phyloP scores from a whole-genome alignment of 2,113 vertebrate species.

The Channa maculata region DNA sequence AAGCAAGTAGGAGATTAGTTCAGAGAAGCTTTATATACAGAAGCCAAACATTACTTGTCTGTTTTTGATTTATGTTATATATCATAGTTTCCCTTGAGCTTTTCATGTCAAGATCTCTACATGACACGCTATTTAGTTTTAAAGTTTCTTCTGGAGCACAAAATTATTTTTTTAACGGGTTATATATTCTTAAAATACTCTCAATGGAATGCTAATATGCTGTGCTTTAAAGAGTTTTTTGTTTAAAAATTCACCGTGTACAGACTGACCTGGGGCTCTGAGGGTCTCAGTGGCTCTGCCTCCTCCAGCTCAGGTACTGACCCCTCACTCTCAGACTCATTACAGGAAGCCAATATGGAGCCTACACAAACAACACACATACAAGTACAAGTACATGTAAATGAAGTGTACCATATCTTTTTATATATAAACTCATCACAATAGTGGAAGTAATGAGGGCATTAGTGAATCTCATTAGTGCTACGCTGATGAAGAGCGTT shows the following conservation, averaged over 20 bases:
- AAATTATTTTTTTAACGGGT: no score
- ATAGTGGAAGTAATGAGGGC: background rate
- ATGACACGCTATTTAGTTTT: no score
- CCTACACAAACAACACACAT: constrained; percentile 26
- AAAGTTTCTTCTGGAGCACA: no score
- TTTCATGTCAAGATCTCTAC: no score
- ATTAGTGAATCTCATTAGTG: constrained; percentile 25
- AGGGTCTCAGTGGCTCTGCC: constrained; percentile 80
- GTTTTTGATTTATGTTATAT: no score
- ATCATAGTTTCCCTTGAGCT: no score
- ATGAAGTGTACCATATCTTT: background rate
- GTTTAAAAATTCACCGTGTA: background rate
- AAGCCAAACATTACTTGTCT: no score
- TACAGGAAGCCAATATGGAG: constrained; percentile 84
- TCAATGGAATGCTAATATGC: no score
- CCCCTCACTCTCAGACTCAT: constrained; percentile 91
- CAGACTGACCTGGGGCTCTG: constrained; percentile 84
- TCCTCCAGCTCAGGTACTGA: constrained; percentile 92
- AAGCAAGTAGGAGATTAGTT: no score
- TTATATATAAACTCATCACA: constrained; percentile 20
- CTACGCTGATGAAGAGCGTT: constrained; percentile 10
- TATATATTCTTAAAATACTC: no score
- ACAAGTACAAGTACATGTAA: constrained; percentile 3
- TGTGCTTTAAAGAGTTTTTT: background rate
- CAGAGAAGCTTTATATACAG: no score